Conservation (phyloP, 2,113 vertebrate genomes). For the Craseonycteris thonglongyai region DNA sequence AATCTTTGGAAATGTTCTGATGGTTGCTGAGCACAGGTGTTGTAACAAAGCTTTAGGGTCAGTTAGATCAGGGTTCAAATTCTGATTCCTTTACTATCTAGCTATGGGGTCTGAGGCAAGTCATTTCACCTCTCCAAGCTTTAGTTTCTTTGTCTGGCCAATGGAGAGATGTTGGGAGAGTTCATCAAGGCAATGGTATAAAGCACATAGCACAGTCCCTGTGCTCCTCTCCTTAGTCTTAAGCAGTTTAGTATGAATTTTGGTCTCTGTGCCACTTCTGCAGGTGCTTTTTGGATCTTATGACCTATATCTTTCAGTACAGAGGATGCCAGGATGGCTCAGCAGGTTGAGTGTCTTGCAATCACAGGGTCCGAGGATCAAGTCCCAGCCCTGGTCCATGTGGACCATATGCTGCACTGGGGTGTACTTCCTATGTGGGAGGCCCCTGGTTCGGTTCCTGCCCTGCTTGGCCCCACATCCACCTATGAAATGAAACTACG, state of each 20-base stretch:
- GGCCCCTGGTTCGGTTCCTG: too few species aligned
- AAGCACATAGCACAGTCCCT: not conserved
- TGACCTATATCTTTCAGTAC: not conserved
- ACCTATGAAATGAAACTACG: too few species aligned
- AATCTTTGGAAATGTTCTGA: not conserved
- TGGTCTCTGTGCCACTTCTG: not conserved
- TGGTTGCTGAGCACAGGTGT: not conserved
- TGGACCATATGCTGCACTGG: too few species aligned
- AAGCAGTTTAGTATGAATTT: not conserved
- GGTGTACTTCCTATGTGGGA: too few species aligned
- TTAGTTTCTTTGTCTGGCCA: not conserved
- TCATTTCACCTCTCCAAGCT: not conserved
- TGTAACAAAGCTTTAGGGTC: not conserved
- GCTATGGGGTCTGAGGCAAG: not conserved
- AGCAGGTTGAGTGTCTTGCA: too few species aligned
- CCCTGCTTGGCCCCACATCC: too few species aligned
- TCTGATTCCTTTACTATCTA: not conserved
- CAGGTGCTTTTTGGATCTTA: not conserved
- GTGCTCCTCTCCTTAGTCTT: not conserved
- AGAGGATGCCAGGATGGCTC: too few species aligned
- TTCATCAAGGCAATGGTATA: not conserved
- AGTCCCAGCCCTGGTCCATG: too few species aligned
- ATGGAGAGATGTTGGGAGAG: not conserved
- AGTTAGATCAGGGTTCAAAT: not conserved
- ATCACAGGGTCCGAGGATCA: too few species aligned